Evolutionary conservation across 2,888 invertebrate species (phyloP), one percentile per base, ranked within the genome.

Genomic region (Orthonevra nobilis): DNA sequence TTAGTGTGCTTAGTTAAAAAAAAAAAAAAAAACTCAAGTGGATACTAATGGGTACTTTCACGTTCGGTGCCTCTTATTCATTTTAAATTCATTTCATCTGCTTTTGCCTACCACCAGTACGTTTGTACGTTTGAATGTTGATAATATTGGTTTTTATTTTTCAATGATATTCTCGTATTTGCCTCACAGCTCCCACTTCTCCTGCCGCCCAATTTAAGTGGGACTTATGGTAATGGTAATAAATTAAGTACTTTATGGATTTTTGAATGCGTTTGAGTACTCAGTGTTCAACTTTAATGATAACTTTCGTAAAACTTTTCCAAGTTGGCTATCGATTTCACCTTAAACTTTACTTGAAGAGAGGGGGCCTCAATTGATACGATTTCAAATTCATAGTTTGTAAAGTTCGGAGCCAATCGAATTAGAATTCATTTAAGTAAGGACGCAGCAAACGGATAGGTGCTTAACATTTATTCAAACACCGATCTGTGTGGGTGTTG

Each of bases 11-110:
- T 23, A 23, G 3, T 23, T 23, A 23, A 23, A 23, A 23, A 23
- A 23, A 23, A 23, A 23, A 23, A 23, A 23, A 23, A 23, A 23
- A 23, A n/a, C n/a, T n/a, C n/a, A n/a, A n/a, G n/a, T n/a, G n/a
- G n/a, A 61, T 61, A 61, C 70, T 70, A 54, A 70, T 60, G 52
- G 50, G 60, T 61, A 61, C 69, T 69, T 70, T 36, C 50, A 61
- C 36, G 23, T 26, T 34, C 34, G 52, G 61, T 61, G 30, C 36
- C 46, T 61, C 20, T 23, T 30, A 17, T 60, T 46, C 36, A 36
- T 58, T 50, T 46, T 38, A 52, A 28, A 38, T 68, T 60, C 36
- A 44, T 42, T 63, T 54, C 64, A 36, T 34, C 12, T 40, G 46
- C 73, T 74, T 68, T 32, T 61, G 23, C 69, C 30, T n/a, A n/a